These are phyloP conservation scores for Cataglyphis livida DNA, from an alignment of 2,888 invertebrate genomes.

Conservation along the genomic window DNA sequence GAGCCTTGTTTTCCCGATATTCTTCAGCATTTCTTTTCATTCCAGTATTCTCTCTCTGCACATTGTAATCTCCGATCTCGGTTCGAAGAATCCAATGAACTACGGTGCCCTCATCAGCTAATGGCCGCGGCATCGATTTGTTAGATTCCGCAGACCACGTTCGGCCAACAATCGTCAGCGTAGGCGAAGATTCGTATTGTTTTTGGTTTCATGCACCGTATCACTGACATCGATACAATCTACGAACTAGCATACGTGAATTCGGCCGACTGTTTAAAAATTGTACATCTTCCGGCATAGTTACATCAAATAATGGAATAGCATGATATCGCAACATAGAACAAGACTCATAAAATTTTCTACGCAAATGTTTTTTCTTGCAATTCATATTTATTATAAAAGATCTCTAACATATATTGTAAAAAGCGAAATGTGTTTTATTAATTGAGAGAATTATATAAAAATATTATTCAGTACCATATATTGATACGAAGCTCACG, in stretches of 20 bases:
- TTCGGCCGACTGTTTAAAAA: neutral
- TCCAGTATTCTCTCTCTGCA: constrained; percentile 17
- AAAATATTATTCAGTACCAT: neutral
- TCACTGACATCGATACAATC: neutral
- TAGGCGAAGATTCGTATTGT: constrained; percentile 58
- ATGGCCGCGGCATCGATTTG: constrained; percentile 61
- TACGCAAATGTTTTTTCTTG: neutral
- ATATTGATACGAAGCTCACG: neutral
- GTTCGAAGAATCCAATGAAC: constrained; percentile 57
- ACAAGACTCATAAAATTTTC: neutral
- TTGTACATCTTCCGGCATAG: neutral
- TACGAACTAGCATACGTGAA: neutral
- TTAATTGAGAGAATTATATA: neutral
- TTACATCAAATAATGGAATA: neutral
- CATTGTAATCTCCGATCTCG: constrained; percentile 51
- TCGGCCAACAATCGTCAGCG: constrained; percentile 22
- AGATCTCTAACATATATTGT: neutral
- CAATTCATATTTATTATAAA: constrained; percentile 25
- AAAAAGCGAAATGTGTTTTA: neutral
- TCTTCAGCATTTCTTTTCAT: constrained; percentile 16
- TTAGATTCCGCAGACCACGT: constrained; percentile 38
- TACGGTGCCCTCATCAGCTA: constrained; percentile 69
- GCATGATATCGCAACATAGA: neutral
- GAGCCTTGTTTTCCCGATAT: constrained; percentile 37
- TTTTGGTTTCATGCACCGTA: constrained; percentile 31